Evolutionary conservation across 2,113 vertebrate genomes (phyloP), one percentile per base, ranked within the genome.

Genomic region (Prinia subflava): DNA sequence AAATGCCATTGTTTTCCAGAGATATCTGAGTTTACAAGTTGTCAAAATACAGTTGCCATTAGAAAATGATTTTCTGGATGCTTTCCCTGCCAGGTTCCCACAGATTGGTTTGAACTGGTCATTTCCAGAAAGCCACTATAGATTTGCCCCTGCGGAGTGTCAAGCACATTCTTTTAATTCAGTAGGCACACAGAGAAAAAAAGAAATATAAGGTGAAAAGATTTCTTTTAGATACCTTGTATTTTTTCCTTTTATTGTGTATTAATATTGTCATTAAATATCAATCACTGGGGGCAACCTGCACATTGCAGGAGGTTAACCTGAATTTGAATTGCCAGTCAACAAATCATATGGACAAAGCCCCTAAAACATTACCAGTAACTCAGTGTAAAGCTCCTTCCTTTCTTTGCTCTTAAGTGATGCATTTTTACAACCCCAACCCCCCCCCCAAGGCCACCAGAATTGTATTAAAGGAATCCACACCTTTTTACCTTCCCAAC

Each of bases 21-120:
- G 47, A 89, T 64, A 86, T 55, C 87, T 31, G 81, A 95, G 59
- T 86, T 95, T 92, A 73, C 70, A 89, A 79, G 50, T 82, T 60
- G 63, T 92, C 92, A 96, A 95, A 93, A 95, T 60, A 75, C 62
- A 73, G 79, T n/a, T 94, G 59, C 60, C 50, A 37, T 91, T 88
- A 92, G 88, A 91, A 92, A 94, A 93, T 25, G 4, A 85, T 89
- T 46, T 83, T 94, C 88, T n/a, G 41, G 49, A 77, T 71, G 75
- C 39, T 84, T 81, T 90, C 15, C 67, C 71, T 92, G 56, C 83
- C 77, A 91, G 62, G 75, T 83, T 91, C 71, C 53, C 15, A 28
- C 53, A 79, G 35, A n/a, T 33, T 79, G 56, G 67, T 95, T 95
- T 83, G 77, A 92, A 89, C 39, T 83, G 92, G 95, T 73, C 85